These are phyloP conservation scores for Polyergus mexicanus DNA, from an alignment of 1,140 invertebrate genomes.

Conservation along the genomic window DNA sequence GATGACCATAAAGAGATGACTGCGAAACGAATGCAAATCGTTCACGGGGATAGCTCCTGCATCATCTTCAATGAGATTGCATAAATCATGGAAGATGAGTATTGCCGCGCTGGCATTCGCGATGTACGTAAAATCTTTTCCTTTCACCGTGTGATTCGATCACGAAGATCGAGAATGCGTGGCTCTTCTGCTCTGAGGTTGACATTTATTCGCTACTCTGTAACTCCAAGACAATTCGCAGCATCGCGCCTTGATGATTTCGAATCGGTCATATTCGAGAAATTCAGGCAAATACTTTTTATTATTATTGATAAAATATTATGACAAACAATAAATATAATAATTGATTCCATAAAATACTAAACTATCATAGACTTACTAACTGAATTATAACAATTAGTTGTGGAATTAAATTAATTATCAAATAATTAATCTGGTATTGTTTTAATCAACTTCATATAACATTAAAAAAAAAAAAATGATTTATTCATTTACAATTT, in stretches of 20 bases:
- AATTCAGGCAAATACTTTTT: background rate
- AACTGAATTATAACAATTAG: background rate
- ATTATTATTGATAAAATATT: background rate
- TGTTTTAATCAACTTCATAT: background rate
- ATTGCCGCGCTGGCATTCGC: conserved; percentile 69
- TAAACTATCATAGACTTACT: background rate
- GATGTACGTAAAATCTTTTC: conserved; percentile 69
- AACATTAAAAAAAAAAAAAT: background rate
- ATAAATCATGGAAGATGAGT: conserved; percentile 72
- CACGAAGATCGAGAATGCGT: conserved; percentile 59
- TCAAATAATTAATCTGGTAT: background rate
- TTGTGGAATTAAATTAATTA: background rate
- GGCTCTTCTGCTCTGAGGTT: conserved; percentile 52
- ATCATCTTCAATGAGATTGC: conserved; percentile 76
- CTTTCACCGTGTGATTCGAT: conserved; percentile 75
- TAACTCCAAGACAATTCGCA: conserved; percentile 30
- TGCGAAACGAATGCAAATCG: conserved; percentile 54
- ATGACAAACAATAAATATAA: background rate
- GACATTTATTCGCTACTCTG: conserved; percentile 71
- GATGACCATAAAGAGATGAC: conserved; percentile 32
- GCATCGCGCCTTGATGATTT: conserved; percentile 15
- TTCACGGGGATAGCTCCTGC: conserved; percentile 36
- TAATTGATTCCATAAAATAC: background rate
- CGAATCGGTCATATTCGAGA: background rate
- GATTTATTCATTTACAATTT: background rate